Percentiles rank a stretch among this genome's conserved stretches.
These are phyloP conservation scores for Erethizon dorsatum DNA, from an alignment of 2,797 vertebrate species.

Conservation along the genomic window DNA sequence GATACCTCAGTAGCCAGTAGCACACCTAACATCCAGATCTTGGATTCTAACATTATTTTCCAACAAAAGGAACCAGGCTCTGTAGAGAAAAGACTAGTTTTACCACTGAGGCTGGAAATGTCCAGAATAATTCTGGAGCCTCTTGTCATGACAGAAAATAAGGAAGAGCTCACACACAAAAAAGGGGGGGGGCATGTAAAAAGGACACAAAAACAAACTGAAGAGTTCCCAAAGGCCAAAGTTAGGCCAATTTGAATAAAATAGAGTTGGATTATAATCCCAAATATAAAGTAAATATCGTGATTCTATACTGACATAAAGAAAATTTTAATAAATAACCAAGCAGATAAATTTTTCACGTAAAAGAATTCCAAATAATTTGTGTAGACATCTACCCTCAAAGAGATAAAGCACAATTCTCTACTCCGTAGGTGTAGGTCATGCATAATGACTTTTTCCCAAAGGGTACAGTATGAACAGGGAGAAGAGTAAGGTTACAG, in stretches of 20 bases:
- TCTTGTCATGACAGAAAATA: not conserved
- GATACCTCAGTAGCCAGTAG: not conserved
- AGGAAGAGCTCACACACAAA: not conserved
- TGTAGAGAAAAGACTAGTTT: not conserved
- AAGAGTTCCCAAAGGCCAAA: not conserved
- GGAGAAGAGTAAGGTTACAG: rapidly evolving
- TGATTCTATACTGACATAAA: not conserved
- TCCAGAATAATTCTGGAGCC: not conserved
- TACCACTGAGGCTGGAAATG: not conserved
- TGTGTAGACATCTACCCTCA: not conserved
- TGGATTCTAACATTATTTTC: not conserved
- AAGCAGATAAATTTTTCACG: not conserved
- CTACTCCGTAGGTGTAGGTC: not conserved
- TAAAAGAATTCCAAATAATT: slow-evolving; percentile 52
- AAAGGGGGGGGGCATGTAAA: not conserved
- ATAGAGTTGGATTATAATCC: not conserved
- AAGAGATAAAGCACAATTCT: not conserved
- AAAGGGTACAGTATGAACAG: not conserved
- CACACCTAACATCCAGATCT: not conserved
- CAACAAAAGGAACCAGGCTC: not conserved
- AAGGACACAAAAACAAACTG: not conserved
- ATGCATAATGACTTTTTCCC: not conserved
- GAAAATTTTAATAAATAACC: not conserved
- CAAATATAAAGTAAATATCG: not conserved
- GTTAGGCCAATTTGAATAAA: not conserved